Conservation (phyloP, 2,113 vertebrate genomes). For the Crotalus tigris region DNA sequence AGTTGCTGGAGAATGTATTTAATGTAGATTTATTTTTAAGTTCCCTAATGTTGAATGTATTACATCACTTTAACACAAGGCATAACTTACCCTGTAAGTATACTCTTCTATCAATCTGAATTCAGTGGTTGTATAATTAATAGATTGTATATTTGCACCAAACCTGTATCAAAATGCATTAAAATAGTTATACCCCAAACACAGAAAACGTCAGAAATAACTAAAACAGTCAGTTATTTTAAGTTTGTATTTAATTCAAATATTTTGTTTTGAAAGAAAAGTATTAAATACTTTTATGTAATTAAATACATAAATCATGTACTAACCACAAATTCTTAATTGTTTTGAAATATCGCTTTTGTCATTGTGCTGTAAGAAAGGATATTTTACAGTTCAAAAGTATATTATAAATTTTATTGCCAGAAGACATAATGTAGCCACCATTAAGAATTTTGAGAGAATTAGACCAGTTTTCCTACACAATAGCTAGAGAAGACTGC, state of each 20-base stretch:
- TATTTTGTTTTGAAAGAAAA: not conserved
- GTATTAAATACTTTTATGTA: not conserved
- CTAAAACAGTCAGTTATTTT: not conserved
- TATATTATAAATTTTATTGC: not conserved
- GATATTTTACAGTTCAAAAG: not conserved
- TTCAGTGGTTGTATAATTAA: conserved; percentile 89
- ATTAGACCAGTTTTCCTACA: not conserved
- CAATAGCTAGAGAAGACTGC: not conserved
- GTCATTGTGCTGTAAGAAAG: not conserved
- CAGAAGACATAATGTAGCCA: not conserved
- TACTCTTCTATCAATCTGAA: conserved; percentile 80
- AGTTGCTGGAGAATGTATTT: not conserved
- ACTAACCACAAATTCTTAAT: not conserved
- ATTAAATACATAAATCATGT: not conserved
- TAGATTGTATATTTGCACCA: conserved; percentile 75
- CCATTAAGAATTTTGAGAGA: not conserved
- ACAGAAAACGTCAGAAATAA: not conserved
- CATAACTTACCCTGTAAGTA: conserved; percentile 65
- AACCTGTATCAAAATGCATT: conserved; percentile 77
- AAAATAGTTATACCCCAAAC: not conserved
- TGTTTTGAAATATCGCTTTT: not conserved
- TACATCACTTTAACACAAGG: conserved; percentile 3
- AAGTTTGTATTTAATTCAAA: not conserved
- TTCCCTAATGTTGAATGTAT: not conserved
- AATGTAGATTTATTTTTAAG: not conserved